A percentile compares a stretch with the other conserved stretches of the same genome.
Conservation (phyloP, 2,888 invertebrate species). For the Pseudococcus viburni region DNA sequence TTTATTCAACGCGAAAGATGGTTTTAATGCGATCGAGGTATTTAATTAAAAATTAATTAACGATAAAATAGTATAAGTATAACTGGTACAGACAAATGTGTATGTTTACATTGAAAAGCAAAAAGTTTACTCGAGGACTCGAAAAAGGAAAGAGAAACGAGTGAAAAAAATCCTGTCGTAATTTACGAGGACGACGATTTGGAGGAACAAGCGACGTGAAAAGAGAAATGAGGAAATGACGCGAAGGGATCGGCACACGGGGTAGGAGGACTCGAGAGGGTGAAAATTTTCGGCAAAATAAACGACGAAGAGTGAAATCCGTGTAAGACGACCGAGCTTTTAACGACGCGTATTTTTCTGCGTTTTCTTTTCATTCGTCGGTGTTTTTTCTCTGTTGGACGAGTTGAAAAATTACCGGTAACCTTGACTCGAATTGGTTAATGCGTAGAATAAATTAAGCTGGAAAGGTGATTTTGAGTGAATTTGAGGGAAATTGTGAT, state of each 20-base stretch:
- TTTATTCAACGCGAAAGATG: background rate
- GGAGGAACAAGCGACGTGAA: background rate
- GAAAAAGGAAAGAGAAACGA: background rate
- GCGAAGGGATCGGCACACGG: background rate
- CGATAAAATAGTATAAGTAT: background rate
- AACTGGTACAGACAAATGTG: background rate
- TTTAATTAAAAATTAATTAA: conserved; percentile 44
- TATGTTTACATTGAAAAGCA: background rate
- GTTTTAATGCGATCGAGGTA: conserved; percentile 29
- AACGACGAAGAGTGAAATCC: conserved; percentile 29
- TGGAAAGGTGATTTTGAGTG: background rate
- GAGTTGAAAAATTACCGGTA: background rate
- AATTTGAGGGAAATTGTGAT: background rate
- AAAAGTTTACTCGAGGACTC: background rate
- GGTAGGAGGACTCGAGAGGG: background rate
- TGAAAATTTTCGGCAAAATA: conserved; percentile 14
- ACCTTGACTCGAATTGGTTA: conserved; percentile 7
- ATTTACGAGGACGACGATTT: conserved; percentile 12
- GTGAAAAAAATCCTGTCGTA: background rate
- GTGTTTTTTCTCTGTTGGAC: background rate
- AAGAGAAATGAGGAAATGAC: background rate
- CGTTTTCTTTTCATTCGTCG: background rate
- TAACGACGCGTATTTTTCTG: conserved; percentile 20
- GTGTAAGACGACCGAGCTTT: conserved; percentile 10
- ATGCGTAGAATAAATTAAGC: background rate